phyloP scores from a whole-genome alignment of 2,888 invertebrate genomes.

The Cephus runcator region DNA sequence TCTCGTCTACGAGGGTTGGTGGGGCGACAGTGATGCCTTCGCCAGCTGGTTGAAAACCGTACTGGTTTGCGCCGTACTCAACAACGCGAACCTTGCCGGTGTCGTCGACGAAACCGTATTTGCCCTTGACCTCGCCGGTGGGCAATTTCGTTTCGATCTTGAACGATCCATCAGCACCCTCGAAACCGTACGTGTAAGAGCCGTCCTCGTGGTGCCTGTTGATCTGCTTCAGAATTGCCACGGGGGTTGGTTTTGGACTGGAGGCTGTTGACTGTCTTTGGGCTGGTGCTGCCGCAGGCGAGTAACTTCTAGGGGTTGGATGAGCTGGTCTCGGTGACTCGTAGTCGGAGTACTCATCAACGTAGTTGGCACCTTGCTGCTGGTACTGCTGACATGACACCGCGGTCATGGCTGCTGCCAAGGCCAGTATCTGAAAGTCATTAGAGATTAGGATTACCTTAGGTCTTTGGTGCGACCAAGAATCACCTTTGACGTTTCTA shows the following conservation, averaged over 20 bases:
- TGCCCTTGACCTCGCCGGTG: constrained; percentile 87
- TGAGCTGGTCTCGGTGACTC: constrained; percentile 50
- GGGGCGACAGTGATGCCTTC: constrained; percentile 84
- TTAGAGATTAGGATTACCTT: background rate
- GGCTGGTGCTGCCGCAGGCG: constrained; percentile 62
- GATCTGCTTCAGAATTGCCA: constrained; percentile 88
- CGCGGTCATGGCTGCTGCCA: constrained; percentile 66
- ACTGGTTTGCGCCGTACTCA: constrained; percentile 90
- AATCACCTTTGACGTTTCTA: background rate
- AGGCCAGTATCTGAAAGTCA: constrained; percentile 50
- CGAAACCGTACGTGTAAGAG: constrained; percentile 91
- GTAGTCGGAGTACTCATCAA: constrained; percentile 66
- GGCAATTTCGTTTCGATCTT: constrained; percentile 89
- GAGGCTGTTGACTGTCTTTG: constrained; percentile 63
- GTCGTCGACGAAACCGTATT: constrained; percentile 90
- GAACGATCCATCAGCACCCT: constrained; percentile 88
- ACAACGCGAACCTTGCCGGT: constrained; percentile 83
- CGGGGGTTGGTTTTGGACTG: constrained; percentile 71
- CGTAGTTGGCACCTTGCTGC: constrained; percentile 50
- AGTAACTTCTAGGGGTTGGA: constrained; percentile 66
- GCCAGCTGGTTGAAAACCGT: constrained; percentile 87
- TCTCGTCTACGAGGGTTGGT: constrained; percentile 66
- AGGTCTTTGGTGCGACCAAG: background rate
- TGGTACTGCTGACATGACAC: constrained; percentile 64
- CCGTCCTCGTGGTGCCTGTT: constrained; percentile 91